These are phyloP conservation scores for Patella pellucida DNA, from an alignment of 2,888 invertebrate genomes.

Conservation along the genomic window DNA sequence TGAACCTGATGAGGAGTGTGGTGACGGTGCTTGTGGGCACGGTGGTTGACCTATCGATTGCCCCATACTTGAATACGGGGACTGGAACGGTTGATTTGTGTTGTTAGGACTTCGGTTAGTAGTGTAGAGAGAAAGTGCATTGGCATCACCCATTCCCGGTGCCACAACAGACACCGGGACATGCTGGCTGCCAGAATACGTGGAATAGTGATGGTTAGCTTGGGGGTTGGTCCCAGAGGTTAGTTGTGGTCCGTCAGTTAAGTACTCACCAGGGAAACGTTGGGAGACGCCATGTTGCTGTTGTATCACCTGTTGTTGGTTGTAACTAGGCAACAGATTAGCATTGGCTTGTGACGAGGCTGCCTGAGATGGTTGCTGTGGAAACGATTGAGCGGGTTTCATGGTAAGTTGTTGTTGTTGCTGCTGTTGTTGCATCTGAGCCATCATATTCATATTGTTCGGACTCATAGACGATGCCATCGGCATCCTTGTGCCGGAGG, in stretches of 20 bases:
- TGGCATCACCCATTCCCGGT: constrained; percentile 34
- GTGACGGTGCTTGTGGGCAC: constrained; percentile 54
- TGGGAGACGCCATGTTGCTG: constrained; percentile 25
- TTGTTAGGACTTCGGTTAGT: constrained; percentile 52
- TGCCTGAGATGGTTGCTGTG: constrained; percentile 33
- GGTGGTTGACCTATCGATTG: constrained; percentile 50
- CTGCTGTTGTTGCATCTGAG: constrained; percentile 18
- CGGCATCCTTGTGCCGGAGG: constrained; percentile 29
- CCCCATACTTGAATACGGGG: constrained; percentile 33
- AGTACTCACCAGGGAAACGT: constrained; percentile 24
- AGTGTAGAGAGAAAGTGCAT: constrained; percentile 45
- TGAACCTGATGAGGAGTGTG: constrained; percentile 44
- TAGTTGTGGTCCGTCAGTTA: constrained; percentile 30
- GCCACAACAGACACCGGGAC: constrained; percentile 25
- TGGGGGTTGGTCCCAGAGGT: constrained; percentile 25
- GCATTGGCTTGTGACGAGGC: constrained; percentile 1
- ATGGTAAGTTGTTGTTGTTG: constrained; percentile 10
- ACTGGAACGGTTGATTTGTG: constrained; percentile 30
- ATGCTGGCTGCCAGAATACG: constrained; percentile 28
- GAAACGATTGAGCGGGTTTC: constrained; percentile 26
- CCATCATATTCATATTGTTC: constrained; percentile 28
- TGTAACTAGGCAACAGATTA: constrained; percentile 16
- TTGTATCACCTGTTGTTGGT: constrained; percentile 2
- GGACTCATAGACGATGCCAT: constrained; percentile 28
- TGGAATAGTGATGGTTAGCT: constrained; percentile 28